Base-by-base conservation (phyloP, 2,113 vertebrate species). In the Aramus guarauna region DNA sequence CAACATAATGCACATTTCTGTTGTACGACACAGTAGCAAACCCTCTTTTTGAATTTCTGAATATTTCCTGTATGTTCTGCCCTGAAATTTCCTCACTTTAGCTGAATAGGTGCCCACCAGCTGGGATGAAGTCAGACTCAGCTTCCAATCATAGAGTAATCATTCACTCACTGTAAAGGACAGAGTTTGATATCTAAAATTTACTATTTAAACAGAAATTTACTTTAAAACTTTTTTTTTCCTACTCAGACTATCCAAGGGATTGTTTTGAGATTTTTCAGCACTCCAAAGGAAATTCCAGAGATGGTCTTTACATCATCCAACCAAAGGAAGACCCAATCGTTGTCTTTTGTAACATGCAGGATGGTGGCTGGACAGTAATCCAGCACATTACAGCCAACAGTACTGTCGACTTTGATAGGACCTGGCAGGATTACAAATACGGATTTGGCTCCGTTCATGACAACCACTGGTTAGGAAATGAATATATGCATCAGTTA, bases 331-430 rank as follows among this genome's bases (percentile, higher is more conserved):
- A 98, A 32, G 91, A 97, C 22, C 97, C 97, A 48, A 98, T 99
- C 30, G 97, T 97, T 72, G 98, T 96, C 8, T 98, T 90, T 85
- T 99, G 99, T 74, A 98, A 98, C 94, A 99, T 99, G 99, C 98
- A 98, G 90, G 98, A 99, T 9, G 99, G 99, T 20, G 99, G 99
- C 66, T 99, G 99, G 99, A 99, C 99, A 2, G 97, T 99, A 56
- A 98, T 99, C 85, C 99, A 99, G 95, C 99, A 99, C 69, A 99
- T 99, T 88, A 99, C 99, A 12, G 98, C 98, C 45, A 99, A 99
- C 73, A 98, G 98, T 94, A 99, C 98, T 30, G 96, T 99, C 0
- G 95, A 98, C 82, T 99, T 99, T 27, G 99, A 99, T 75, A 96
- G 98, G 32, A 97, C 97, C 55, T 99, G 99, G 99, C 96, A 95